These are phyloP conservation scores for Pheucticus melanocephalus DNA, from an alignment of 2,113 vertebrate genomes.

Conservation along the genomic window DNA sequence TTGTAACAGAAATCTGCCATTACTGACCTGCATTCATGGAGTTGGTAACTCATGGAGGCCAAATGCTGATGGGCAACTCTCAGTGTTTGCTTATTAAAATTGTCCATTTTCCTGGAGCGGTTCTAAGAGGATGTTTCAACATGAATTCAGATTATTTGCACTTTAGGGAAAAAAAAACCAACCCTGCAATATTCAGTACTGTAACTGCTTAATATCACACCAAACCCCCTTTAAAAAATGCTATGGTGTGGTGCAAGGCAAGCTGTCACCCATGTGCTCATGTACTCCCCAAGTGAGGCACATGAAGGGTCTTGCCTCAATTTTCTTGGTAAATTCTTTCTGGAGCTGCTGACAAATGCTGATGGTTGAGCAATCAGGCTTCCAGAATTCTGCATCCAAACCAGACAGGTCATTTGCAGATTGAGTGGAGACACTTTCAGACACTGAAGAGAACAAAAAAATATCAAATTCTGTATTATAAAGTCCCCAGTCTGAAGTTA, in stretches of 20 bases:
- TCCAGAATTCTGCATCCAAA: conserved; percentile 48
- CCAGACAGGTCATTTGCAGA: conserved; percentile 43
- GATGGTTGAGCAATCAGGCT: conserved; percentile 38
- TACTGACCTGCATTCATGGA: conserved; percentile 83
- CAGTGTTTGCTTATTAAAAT: conserved; percentile 81
- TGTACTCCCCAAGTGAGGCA: background rate
- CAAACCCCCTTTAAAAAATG: background rate
- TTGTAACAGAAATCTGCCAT: background rate
- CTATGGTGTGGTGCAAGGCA: background rate
- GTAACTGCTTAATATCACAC: background rate
- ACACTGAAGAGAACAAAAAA: conserved; percentile 31
- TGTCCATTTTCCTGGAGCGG: conserved; percentile 76
- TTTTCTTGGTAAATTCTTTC: conserved; percentile 81
- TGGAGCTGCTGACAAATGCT: conserved; percentile 77
- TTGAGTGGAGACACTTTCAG: conserved; percentile 29
- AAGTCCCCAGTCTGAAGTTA: background rate
- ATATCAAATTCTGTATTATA: background rate
- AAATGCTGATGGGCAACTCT: conserved; percentile 80
- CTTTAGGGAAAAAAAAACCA: background rate
- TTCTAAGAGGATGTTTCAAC: conserved; percentile 48
- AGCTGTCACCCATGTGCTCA: background rate
- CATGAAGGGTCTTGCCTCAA: conserved; percentile 72
- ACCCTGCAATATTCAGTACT: background rate
- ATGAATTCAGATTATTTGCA: background rate
- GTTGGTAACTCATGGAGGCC: conserved; percentile 72